These are phyloP conservation scores for Anorthoa munda DNA, from an alignment of 2,888 invertebrate species.

Conservation along the genomic window DNA sequence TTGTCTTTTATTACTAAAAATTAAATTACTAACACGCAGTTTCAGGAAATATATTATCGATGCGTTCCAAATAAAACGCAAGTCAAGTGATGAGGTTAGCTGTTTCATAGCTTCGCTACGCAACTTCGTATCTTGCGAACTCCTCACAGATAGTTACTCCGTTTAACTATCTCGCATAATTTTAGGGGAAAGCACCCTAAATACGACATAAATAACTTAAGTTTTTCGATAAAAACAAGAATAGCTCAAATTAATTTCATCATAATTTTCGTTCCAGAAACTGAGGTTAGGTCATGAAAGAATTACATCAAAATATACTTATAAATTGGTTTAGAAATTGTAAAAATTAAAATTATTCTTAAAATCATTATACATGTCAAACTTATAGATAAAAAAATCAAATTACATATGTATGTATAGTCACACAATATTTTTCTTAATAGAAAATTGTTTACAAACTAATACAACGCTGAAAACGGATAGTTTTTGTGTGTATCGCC, in stretches of 20 bases:
- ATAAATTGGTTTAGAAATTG: not conserved
- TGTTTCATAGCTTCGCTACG: no score
- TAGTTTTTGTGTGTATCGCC: conserved; percentile 86
- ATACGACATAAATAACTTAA: no score
- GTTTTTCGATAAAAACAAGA: not conserved
- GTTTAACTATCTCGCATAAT: no score
- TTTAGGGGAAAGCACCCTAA: no score
- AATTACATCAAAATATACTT: not conserved
- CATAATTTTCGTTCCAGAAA: no score
- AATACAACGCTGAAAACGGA: conserved; percentile 87
- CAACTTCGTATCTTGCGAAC: no score
- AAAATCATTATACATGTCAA: conserved; percentile 13
- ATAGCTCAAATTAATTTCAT: not conserved
- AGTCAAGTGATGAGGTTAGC: not conserved
- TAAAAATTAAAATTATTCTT: not conserved
- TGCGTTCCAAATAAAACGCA: not conserved
- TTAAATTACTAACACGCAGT: not conserved
- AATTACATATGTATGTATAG: not conserved
- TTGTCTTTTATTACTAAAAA: conserved; percentile 18
- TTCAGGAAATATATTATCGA: not conserved
- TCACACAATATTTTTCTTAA: not conserved
- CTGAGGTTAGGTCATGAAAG: not conserved
- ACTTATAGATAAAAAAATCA: not conserved
- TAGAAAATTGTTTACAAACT: conserved; percentile 32
- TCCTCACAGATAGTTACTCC: no score